Evolutionary conservation across 2,888 invertebrate species (phyloP), one percentile per base, ranked within the genome.

Genomic region (Campoletis raptor): DNA sequence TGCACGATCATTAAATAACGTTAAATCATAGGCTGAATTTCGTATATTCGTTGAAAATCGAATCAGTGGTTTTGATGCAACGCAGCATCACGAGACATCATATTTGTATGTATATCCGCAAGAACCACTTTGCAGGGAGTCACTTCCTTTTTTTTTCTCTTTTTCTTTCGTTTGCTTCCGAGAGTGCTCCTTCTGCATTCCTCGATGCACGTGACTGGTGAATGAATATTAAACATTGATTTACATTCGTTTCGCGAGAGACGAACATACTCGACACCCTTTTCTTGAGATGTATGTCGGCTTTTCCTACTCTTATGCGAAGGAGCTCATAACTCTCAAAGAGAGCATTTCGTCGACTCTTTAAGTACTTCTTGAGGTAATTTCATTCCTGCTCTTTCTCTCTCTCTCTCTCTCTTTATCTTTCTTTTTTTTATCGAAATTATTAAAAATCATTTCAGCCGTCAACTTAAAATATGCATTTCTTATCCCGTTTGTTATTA

Each of bases 161-260:
- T 61, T 12, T 61, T 30, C 57, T 61, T 61, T 15, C 57, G 57
- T 30, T 61, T 61, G 40, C 40, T 54, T 66, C 73, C 24, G 66
- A 74, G 70, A 72, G 73, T 54, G 73, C 73, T 37, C 40, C 66
- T 81, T 74, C 66, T 74, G 73, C 73, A 73, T 81, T 73, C 66
- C 72, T 54, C 74, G 37, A 18, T 74, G 73, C 80, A 72, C 80
- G 80, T 72, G 73, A 81, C 81, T 74, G 64, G 37, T 66, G 73
- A 66, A 86, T 86, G 86, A 86, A 86, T 86, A 86, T 83, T 86
- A 83, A 86, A 83, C 81, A 83, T 81, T 78, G 73, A 78, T 86
- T 86, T 83, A 74, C 77, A 86, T 86, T 81, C 86, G 78, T 78
- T 86, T 74, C 72, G 61, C 80, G 48, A 80, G 80, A 67, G 67